phyloP scores from a whole-genome alignment of 2,888 invertebrate species.

The Chymomyza caudatula region DNA sequence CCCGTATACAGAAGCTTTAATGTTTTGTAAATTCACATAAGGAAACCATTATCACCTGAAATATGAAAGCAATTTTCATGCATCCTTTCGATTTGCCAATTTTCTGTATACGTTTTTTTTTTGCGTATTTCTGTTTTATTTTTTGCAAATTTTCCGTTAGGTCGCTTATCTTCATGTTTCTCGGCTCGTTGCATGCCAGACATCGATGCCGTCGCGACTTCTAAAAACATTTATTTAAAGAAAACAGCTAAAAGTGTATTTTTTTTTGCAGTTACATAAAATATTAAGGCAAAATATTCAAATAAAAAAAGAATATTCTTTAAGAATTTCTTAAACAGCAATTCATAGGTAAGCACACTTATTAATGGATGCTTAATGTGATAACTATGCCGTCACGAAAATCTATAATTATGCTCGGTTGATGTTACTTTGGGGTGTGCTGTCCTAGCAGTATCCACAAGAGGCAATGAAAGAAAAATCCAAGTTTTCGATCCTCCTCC shows the following conservation, averaged over 20 bases:
- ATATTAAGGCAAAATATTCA: too few species aligned
- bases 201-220: not conserved
- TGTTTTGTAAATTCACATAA: constrained; percentile 76
- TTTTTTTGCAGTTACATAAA: not conserved
- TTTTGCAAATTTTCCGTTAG: constrained; percentile 13
- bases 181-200: not conserved
- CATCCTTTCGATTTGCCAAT: constrained; percentile 49
- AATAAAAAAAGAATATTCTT: too few species aligned
- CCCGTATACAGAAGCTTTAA: constrained; percentile 62
- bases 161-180: constrained; percentile 34
- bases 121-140: not conserved
- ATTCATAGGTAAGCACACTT: too few species aligned
- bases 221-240: not conserved
- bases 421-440: too few species aligned
- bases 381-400: too few species aligned
- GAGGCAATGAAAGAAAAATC: too few species aligned
- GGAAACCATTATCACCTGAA: constrained; percentile 77
- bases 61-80: constrained; percentile 74
- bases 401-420: too few species aligned
- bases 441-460: too few species aligned
- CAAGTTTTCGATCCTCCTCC: too few species aligned
- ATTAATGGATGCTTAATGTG: too few species aligned
- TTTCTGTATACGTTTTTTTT: constrained; percentile 1
- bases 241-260: not conserved
- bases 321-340: too few species aligned